Conservation (phyloP, 2,113 vertebrate genomes). For the Daboia siamensis region DNA sequence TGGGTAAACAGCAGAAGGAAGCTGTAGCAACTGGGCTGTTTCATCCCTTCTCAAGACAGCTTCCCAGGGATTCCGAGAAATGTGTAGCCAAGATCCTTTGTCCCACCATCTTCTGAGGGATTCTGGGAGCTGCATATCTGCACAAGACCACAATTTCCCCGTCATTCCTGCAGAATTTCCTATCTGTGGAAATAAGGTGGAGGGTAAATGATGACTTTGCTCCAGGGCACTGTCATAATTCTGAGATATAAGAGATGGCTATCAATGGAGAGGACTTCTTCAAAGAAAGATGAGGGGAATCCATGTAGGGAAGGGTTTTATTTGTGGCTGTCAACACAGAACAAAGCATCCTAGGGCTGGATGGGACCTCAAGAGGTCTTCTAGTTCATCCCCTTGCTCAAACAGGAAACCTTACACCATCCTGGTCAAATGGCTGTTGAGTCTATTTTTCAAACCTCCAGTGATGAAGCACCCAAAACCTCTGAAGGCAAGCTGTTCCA, state of each 20-base stretch:
- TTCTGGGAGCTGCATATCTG: not conserved
- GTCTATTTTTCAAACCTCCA: too few species aligned
- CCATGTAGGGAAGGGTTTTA: too few species aligned
- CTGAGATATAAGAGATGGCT: too few species aligned
- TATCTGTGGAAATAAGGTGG: not conserved
- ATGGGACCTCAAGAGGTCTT: not conserved
- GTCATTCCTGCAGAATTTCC: not conserved
- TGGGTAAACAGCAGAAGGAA: not conserved
- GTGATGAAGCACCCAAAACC: too few species aligned
- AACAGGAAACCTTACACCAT: too few species aligned
- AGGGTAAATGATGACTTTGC: not conserved
- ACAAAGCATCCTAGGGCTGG: too few species aligned
- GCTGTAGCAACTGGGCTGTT: not conserved
- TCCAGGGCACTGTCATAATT: not conserved
- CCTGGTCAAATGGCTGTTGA: too few species aligned
- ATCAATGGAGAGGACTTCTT: not conserved
- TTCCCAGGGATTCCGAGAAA: not conserved
- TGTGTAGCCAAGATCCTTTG: not conserved
- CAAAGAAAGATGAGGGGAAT: not conserved
- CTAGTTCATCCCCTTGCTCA: too few species aligned
- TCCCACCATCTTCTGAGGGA: not conserved
- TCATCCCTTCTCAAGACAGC: not conserved
- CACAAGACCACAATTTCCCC: not conserved
- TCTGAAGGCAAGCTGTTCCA: too few species aligned
- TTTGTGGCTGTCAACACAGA: too few species aligned